These are phyloP conservation scores for Pedicia rivosa DNA, from an alignment of 2,888 invertebrate genomes.

Conservation along the genomic window DNA sequence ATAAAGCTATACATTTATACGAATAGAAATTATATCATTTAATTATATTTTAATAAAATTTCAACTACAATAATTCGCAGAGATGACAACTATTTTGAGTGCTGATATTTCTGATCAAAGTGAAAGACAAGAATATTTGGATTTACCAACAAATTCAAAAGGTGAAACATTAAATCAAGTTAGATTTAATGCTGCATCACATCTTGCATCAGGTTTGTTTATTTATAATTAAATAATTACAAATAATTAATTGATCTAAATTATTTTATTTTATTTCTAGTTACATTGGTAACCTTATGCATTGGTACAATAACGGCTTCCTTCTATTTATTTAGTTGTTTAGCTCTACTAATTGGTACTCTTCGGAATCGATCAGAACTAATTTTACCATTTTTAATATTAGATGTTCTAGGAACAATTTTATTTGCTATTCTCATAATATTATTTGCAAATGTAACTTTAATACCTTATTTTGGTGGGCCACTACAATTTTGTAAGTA, in stretches of 20 bases:
- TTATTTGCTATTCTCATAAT: constrained; percentile 18
- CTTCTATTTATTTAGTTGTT: constrained; percentile 23
- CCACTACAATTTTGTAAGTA: constrained; percentile 24
- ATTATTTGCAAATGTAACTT: constrained; percentile 13
- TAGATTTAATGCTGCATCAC: constrained; percentile 22
- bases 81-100: constrained; percentile 26
- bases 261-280: constrained; percentile 4
- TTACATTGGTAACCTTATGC: constrained; percentile 23
- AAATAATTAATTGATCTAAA: not conserved
- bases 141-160: constrained; percentile 16
- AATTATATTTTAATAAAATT: too few relatives aligned
- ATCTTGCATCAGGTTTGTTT: constrained; percentile 18
- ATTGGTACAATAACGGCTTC: constrained; percentile 18
- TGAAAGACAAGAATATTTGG: constrained; percentile 25
- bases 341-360: constrained; percentile 25
- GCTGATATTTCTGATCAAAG: constrained; percentile 29
- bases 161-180: constrained; percentile 23
- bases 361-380: constrained; percentile 25
- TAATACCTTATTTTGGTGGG: constrained; percentile 23
- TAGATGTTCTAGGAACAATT: constrained; percentile 22
- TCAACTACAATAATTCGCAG: too few relatives aligned
- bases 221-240: too few relatives aligned
- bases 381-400: constrained; percentile 26
- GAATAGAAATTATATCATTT: too few relatives aligned
- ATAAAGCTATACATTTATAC: too few relatives aligned